A percentile compares a stretch with the other conserved stretches of the same genome.
Evolutionary conservation across 2,888 invertebrate genomes (phyloP).

Genomic region (Ennomos fuscantarius): DNA sequence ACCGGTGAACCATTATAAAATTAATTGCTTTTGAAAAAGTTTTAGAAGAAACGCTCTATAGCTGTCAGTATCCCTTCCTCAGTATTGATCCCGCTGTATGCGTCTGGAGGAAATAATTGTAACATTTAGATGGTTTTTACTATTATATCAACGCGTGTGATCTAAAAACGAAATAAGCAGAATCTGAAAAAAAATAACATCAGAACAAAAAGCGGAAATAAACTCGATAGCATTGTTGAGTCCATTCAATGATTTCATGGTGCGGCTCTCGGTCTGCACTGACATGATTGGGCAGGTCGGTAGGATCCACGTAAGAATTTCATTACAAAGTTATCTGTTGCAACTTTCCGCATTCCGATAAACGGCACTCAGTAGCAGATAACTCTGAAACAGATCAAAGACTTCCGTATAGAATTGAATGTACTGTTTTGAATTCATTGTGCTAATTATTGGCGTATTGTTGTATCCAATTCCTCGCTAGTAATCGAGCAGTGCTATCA

Average conservation of each 20-base stretch:
- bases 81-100: constrained; percentile 1
- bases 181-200: no score
- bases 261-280: neutral
- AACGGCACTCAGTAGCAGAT: neutral
- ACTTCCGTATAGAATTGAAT: neutral
- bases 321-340: constrained; percentile 38
- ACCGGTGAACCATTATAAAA: constrained; percentile 14
- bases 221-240: no score
- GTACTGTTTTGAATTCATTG: no score
- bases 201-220: no score
- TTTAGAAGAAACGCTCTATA: constrained; percentile 19
- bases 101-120: no score
- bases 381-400: neutral
- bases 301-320: constrained; percentile 35
- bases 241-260: neutral
- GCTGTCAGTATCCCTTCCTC: neutral
- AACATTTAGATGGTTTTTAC: no score
- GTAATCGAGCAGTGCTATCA: neutral
- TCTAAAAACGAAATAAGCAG: no score
- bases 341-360: constrained; percentile 6
- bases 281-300: neutral
- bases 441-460: no score
- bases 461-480: no score
- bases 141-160: no score
- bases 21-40: constrained; percentile 27